phyloP scores from a whole-genome alignment of 2,888 invertebrate species.

The Eupithecia abbreviata region DNA sequence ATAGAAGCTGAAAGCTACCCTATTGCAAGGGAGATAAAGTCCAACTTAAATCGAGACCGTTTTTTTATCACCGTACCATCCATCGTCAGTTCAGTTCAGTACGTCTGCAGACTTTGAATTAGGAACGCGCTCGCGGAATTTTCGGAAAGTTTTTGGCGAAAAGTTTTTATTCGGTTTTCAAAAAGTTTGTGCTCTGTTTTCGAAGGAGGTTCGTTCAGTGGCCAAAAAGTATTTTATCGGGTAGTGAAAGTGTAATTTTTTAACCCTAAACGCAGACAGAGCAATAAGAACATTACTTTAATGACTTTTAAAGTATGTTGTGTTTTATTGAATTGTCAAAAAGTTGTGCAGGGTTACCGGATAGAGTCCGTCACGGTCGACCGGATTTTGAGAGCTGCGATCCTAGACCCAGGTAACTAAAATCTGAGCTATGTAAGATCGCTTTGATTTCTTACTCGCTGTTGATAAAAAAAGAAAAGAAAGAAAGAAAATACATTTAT shows the following conservation, averaged over 20 bases:
- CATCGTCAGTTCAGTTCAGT: slow-evolving; percentile 37
- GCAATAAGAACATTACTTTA: neutral
- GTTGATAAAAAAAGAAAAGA: too few relatives aligned
- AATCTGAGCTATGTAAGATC: neutral
- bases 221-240: neutral
- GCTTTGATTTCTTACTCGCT: neutral
- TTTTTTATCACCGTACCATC: slow-evolving; percentile 34
- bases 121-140: slow-evolving; percentile 23
- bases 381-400: neutral
- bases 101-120: slow-evolving; percentile 33
- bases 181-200: neutral
- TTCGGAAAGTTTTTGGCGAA: slow-evolving; percentile 26
- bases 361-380: neutral
- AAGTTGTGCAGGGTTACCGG: neutral
- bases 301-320: neutral
- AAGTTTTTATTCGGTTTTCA: slow-evolving; percentile 19
- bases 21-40: slow-evolving; percentile 16
- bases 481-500: too few relatives aligned
- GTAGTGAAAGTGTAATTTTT: neutral
- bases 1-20: slow-evolving; percentile 23
- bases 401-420: neutral
- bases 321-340: neutral
- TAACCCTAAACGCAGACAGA: neutral
- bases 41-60: slow-evolving; percentile 9
- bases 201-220: neutral